Evolutionary conservation across 2,888 invertebrate species (phyloP).

Genomic region (Hesperia comma): DNA sequence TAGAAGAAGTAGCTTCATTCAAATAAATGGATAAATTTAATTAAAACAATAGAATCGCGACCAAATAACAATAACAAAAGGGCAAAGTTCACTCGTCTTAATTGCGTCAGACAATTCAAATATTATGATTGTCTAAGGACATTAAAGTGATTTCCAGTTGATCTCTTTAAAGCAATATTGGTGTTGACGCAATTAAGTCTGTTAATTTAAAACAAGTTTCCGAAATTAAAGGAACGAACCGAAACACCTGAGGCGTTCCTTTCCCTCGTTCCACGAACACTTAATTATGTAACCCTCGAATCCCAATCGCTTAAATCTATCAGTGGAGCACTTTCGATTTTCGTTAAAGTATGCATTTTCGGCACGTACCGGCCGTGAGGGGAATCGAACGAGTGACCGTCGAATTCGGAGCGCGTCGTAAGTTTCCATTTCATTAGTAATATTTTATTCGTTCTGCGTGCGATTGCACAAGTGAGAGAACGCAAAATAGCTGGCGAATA

Average conservation of each 20-base stretch:
- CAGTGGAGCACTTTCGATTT: constrained; percentile 46
- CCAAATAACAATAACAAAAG: not conserved
- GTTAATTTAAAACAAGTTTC: not conserved
- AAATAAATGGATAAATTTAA: too few species aligned
- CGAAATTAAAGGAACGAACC: constrained; percentile 2
- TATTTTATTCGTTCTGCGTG: constrained; percentile 57
- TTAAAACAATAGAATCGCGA: not conserved
- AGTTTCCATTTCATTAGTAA: constrained; percentile 68
- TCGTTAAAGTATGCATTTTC: constrained; percentile 45
- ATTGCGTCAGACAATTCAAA: not conserved
- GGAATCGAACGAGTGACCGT: constrained; percentile 59
- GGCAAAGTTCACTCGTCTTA: not conserved
- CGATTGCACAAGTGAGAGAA: constrained; percentile 51
- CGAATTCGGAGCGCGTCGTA: constrained; percentile 41
- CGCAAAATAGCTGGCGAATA: constrained; percentile 38
- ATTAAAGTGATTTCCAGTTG: not conserved
- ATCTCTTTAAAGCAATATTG: not conserved
- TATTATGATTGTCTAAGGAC: not conserved
- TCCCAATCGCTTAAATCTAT: constrained; percentile 27
- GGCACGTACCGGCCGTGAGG: constrained; percentile 50
- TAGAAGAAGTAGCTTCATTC: too few species aligned
- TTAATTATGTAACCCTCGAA: constrained; percentile 32
- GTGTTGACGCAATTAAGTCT: not conserved
- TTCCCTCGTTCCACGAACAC: constrained; percentile 5
- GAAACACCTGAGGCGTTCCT: not conserved